Percentiles rank a stretch among this genome's conserved stretches.
Conservation (phyloP, 2,888 invertebrate genomes). For the Acrobasis repandana region DNA sequence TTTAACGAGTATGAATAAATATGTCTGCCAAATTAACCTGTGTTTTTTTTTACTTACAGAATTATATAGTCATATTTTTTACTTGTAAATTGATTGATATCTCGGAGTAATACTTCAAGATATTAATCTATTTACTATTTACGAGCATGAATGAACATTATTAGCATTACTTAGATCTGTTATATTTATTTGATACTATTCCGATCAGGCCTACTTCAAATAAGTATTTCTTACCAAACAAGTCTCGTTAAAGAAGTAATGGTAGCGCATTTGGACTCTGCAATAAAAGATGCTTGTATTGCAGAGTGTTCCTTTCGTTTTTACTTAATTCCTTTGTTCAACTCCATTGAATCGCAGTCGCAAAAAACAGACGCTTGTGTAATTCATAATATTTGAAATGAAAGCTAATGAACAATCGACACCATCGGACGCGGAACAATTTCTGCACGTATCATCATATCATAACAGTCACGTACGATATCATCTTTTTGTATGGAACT, state of each 20-base stretch:
- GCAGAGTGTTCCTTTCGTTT: too few species aligned
- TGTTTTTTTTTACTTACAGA: constrained; percentile 49
- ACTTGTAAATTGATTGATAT: too few species aligned
- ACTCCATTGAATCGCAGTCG: neutral
- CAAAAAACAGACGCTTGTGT: constrained; percentile 5
- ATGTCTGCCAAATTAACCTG: constrained; percentile 79
- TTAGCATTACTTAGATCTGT: too few species aligned
- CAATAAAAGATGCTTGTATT: too few species aligned
- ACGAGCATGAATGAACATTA: too few species aligned
- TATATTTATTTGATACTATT: too few species aligned
- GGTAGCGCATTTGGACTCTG: too few species aligned
- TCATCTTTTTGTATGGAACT: neutral
- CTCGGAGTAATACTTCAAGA: too few species aligned
- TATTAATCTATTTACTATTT: too few species aligned
- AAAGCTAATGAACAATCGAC: constrained; percentile 11
- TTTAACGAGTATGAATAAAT: constrained; percentile 81
- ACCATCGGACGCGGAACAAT: constrained; percentile 1
- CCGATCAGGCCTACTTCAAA: too few species aligned
- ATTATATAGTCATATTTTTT: neutral
- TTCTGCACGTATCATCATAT: constrained; percentile 8
- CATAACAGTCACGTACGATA: constrained; percentile 1
- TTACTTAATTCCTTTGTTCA: constrained; percentile 8
- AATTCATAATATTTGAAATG: constrained; percentile 3
- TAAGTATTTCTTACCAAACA: too few species aligned
- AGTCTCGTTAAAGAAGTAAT: too few species aligned